Base-by-base conservation (phyloP, 1,140 invertebrate genomes). In the Scaptomyza pallida region DNA sequence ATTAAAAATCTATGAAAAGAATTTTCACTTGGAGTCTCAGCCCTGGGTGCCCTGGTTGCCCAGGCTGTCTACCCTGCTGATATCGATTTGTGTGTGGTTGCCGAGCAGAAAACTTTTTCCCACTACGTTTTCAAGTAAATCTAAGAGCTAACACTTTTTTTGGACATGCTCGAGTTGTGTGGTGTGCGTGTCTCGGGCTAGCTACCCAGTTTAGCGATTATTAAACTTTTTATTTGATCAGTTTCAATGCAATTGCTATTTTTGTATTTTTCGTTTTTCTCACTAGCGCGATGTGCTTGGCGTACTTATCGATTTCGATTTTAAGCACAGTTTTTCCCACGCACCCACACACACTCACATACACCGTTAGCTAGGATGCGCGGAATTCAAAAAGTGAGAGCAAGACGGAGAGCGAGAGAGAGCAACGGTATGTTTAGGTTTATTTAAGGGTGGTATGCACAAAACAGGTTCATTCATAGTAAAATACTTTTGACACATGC, bases 271-370 rank as follows among this genome's bases (percentile, higher is more conserved):
- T 12, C n/a, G 63, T 60, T 75, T 72, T 71, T 75, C 70, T n/a
- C 37, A 44, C 30, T 15, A 30, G 51, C 47, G 19, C 57, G 60
- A 50, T 30, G 37, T 52, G 35, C 50, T 50, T 75, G 70, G 60
- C 88, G 78, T 88, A 86, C 80, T 89, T 90, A 90, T 90, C 81
- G 89, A 90, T 90, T 90, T 86, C 79, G 79, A 78, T 80, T 89
- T 78, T 72, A 72, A 81, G 70, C 73, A 48, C 44, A 67, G 35
- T 72, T 75, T 78, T 69, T 75, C 16, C 2, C 33, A 30, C 26
- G 2, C 26, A 30, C 26, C n/a, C n/a, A n/a, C n/a, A n/a, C 33
- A 37, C 33, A 37, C 68, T 56, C 64, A 51, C 64, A 78, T 71
- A 50, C 56, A 75, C 74, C 74, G 71, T 78, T 70, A 83, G 48